Base-by-base conservation (phyloP, 1,140 invertebrate genomes). In the Penaeus chinensis region DNA sequence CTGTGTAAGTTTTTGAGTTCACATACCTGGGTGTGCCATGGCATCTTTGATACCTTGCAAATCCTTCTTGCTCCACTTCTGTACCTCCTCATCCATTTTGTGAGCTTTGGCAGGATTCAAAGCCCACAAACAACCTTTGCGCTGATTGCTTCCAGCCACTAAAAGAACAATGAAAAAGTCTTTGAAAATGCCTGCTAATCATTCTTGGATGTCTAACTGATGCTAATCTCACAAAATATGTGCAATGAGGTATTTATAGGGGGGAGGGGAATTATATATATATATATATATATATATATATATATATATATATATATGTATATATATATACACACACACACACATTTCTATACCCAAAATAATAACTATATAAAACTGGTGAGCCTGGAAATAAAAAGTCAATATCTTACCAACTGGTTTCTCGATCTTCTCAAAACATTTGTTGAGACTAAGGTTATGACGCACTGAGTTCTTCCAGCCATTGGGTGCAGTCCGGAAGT, bases 391-490 rank as follows among this genome's bases (percentile, higher is more conserved):
- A 62, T 74, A 16, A 11, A 0, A 71, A 71, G 60, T 37, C n/a
- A 62, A 37, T n/a, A 63, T 84, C 89, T 91, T 92, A 85, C 89
- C 90, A 76, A 91, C 87, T 0, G 97, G 96, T 91, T 98, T 98
- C 91, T 99, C 98, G 84, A 99, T 98, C 92, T 99, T 99, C 92
- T 98, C 97, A 93, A 99, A 99, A 93, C 98, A 99, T 93, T 99
- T 99, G 93, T 99, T 99, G 86, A 99, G 92, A 89, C 97, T 98
- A 77, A 99, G 93, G 93, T 99, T 99, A 92, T 99, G 98, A 89
- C 98, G 94, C 1, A 99, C 98, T 2, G 97, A 98, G 92, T 99
- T 99, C 93, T 99, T 99, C 98, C 98, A 99, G 24, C 98, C 98
- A 92, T 96, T 98, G 66, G 98, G 97, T 5, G 98, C 98, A 18